Evolutionary conservation across 1,140 invertebrate species (phyloP).

Genomic region (Rhagoletis pomonella): DNA sequence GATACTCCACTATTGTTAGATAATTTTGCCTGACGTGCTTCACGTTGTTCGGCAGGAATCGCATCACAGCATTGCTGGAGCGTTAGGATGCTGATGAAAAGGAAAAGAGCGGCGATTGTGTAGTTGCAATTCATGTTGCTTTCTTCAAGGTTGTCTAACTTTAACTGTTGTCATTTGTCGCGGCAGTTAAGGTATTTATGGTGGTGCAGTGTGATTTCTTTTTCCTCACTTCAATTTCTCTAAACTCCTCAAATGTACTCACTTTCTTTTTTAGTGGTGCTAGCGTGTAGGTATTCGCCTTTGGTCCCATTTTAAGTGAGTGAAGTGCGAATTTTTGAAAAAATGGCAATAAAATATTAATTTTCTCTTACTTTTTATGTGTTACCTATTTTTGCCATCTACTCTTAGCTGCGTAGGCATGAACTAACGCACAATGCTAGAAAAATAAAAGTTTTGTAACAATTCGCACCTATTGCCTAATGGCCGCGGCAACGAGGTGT

Average conservation of each 20-base stretch:
- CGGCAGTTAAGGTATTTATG: not conserved
- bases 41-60: not conserved
- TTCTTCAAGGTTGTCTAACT: not conserved
- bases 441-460: constrained; percentile 58
- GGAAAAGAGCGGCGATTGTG: not conserved
- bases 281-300: too few relatives aligned
- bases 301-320: constrained; percentile 63
- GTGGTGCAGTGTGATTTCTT: not conserved
- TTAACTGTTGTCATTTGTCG: not conserved
- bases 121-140: constrained; percentile 19
- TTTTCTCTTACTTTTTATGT: constrained; percentile 27
- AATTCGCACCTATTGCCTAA: constrained; percentile 71
- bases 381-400: not conserved
- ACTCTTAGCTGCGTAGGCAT: not conserved
- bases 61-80: not conserved
- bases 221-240: not conserved
- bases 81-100: not conserved
- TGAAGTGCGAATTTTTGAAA: constrained; percentile 63
- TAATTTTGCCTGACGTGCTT: not conserved
- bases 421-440: not conserved
- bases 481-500: constrained; percentile 70
- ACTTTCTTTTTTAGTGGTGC: constrained; percentile 1
- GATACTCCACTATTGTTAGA: not conserved
- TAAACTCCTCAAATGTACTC: not conserved
- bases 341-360: constrained; percentile 31